These are phyloP conservation scores for Chymomyza caudatula DNA, from an alignment of 2,888 invertebrate species.

Conservation along the genomic window DNA sequence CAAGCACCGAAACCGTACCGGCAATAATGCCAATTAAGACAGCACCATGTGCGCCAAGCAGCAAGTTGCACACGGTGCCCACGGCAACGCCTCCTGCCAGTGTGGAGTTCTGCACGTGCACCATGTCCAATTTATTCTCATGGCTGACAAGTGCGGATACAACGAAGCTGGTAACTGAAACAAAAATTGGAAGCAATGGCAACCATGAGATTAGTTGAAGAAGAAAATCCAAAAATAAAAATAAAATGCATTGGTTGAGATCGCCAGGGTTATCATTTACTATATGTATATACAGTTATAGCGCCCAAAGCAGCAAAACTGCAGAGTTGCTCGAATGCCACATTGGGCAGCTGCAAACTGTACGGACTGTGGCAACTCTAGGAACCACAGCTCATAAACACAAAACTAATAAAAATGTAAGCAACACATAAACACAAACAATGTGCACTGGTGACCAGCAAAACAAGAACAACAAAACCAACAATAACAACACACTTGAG, in stretches of 20 bases:
- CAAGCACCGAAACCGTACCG: slow-evolving; percentile 88
- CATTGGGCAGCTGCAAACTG: slow-evolving; percentile 10
- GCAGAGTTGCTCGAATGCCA: slow-evolving; percentile 22
- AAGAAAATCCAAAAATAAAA: too few species aligned
- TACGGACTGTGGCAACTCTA: slow-evolving; percentile 3
- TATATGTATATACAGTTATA: too few species aligned
- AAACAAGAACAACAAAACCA: slow-evolving; percentile 4
- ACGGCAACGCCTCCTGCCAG: slow-evolving; percentile 95
- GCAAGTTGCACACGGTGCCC: slow-evolving; percentile 90
- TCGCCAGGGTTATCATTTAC: neutral
- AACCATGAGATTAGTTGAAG: neutral
- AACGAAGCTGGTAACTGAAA: slow-evolving; percentile 87
- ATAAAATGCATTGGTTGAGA: neutral
- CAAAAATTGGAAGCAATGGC: neutral
- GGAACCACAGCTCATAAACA: slow-evolving; percentile 64
- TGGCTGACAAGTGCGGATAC: slow-evolving; percentile 87
- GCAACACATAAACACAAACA: slow-evolving; percentile 34
- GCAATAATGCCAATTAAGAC: slow-evolving; percentile 88
- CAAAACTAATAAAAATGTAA: slow-evolving; percentile 68
- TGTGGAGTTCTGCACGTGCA: slow-evolving; percentile 95
- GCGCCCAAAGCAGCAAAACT: neutral
- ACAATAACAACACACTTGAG: slow-evolving; percentile 31
- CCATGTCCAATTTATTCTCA: slow-evolving; percentile 91
- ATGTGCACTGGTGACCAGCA: neutral
- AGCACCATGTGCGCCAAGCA: slow-evolving; percentile 90